Evolutionary conservation across 1,140 invertebrate genomes (phyloP), one percentile per base, ranked within the genome.

Genomic region (Orchestia grillus): DNA sequence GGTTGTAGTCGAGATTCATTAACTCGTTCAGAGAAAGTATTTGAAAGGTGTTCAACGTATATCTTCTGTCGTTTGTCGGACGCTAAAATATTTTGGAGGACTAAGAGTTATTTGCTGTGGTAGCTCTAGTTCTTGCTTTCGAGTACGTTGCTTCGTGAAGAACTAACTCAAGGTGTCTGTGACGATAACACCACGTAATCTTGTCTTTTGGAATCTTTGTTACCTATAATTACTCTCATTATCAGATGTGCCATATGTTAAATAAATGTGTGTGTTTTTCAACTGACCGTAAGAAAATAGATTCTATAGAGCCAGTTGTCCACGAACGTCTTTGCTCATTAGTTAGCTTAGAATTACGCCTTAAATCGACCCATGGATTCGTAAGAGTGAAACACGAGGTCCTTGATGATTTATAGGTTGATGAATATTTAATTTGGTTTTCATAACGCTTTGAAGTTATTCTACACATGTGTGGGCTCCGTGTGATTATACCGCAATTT

Each of bases 221-320:
- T 94, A 94, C 92, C 92, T 94, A 94, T 94, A 40, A 94, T 94
- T 94, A 94, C 44, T 42, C 92, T 94, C 92, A n/a, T 94, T 94
- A 47, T 94, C 92, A 94, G 92, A 94, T 94, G 92, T 94, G 92
- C 92, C 92, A 94, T 94, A 94, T 94, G 92, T 45, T 94, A 23
- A 44, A 40, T 94, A 94, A 47, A 94, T 94, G 44, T 92, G 87
- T 87, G 87, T 90, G 42, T 41, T 90, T 90, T 90, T 44, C 43
- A 42, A 42, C 43, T 15, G 43, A 90, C 41, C 42, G 87, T 87
- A 16, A 41, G 43, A 90, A 90, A 36, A 4, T 90, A 44, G 88
- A 90, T 15, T 90, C 36, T 44, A 19, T 90, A 90, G 88, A 44
- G 88, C 88, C 88, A 90, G 88, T 90, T 44, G 88, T 90, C 0